Conservation (phyloP, 2,113 vertebrate genomes). For the Oxyura jamaicensis region DNA sequence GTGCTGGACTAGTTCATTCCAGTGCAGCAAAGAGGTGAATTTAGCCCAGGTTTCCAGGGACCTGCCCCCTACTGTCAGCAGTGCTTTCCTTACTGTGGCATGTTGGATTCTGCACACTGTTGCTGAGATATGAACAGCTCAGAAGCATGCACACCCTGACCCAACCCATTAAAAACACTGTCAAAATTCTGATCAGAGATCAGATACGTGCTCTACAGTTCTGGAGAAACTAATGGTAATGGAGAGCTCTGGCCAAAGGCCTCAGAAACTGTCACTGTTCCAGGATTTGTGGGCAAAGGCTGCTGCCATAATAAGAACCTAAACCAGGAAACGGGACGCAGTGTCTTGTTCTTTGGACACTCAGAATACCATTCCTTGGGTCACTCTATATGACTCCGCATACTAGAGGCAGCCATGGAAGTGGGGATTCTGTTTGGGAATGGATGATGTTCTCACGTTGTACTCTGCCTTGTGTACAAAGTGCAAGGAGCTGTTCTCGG, state of each 20-base stretch:
- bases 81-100: not conserved
- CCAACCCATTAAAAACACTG: not conserved
- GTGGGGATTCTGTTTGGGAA: not conserved
- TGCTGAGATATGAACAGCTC: not conserved
- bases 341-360: not conserved
- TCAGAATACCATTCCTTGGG: not conserved
- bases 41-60: not conserved
- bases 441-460: not conserved
- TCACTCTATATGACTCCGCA: not conserved
- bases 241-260: not conserved
- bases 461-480: not conserved
- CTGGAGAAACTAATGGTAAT: not conserved
- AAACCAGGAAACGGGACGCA: not conserved
- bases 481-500: not conserved
- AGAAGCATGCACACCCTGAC: not conserved
- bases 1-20: not conserved
- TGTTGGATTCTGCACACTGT: not conserved
- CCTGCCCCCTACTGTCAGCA: not conserved
- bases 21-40: not conserved
- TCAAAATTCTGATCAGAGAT: slow-evolving; percentile 14
- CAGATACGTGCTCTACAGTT: not conserved
- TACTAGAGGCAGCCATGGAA: not conserved
- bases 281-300: not conserved
- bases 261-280: not conserved
- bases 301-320: not conserved